Evolutionary conservation across 1,140 invertebrate species (phyloP).

Genomic region (Steinernema feltiae): DNA sequence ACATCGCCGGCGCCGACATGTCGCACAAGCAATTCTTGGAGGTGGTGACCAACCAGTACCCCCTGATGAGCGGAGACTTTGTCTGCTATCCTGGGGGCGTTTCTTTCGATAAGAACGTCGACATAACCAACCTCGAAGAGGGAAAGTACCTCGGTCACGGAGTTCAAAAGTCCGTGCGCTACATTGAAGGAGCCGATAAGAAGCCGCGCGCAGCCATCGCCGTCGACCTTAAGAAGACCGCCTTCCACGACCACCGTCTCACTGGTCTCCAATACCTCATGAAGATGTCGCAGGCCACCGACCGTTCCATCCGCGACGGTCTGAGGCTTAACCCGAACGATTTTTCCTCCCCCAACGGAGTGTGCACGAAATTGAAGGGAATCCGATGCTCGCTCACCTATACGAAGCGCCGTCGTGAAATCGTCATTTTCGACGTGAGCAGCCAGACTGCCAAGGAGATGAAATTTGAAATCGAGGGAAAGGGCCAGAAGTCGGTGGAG

Average conservation of each 20-base stretch:
- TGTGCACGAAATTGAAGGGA: not conserved
- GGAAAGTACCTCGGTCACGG: not conserved
- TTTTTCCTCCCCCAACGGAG: not conserved
- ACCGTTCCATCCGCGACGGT: not conserved
- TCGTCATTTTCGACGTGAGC: not conserved
- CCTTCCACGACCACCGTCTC: constrained; percentile 23
- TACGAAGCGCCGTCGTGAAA: not conserved
- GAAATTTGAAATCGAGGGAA: constrained; percentile 18
- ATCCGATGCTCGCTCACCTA: not conserved
- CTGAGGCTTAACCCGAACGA: not conserved
- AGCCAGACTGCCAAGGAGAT: not conserved
- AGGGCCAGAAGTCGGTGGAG: constrained; percentile 12
- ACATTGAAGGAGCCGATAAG: not conserved
- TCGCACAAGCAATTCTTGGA: not conserved
- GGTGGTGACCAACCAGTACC: not conserved
- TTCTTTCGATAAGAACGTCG: not conserved
- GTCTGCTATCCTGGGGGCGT: not conserved
- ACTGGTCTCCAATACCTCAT: not conserved
- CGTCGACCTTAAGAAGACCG: constrained; percentile 20
- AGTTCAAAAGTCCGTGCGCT: not conserved
- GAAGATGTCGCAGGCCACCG: not conserved
- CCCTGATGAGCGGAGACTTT: not conserved
- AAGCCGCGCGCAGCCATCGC: not conserved
- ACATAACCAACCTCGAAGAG: not conserved
- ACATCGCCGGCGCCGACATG: not conserved